Conservation (phyloP, 2,888 invertebrate genomes). For the Cantharis lateralis region DNA sequence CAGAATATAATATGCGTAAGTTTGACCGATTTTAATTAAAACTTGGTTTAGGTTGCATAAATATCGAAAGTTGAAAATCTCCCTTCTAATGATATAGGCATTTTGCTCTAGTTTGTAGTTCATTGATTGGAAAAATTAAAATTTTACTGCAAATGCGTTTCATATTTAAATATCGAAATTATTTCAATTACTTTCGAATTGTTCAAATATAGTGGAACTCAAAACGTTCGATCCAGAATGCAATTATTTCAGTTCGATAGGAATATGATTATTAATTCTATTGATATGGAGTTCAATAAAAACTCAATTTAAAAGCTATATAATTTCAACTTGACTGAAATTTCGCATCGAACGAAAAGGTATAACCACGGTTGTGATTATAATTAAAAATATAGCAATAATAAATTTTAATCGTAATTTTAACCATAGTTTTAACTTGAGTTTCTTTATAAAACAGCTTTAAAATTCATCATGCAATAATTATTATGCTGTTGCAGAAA, state of each 20-base stretch:
- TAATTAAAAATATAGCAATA: too few relatives aligned
- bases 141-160: neutral
- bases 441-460: neutral
- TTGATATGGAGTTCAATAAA: neutral
- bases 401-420: too few relatives aligned
- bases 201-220: neutral
- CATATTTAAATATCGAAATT: neutral
- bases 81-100: neutral
- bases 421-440: too few relatives aligned
- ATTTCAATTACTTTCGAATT: neutral
- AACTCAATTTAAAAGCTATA: neutral
- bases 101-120: too few relatives aligned
- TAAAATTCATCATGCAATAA: neutral
- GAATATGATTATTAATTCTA: neutral
- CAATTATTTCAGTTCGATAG: neutral
- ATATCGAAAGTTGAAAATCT: neutral
- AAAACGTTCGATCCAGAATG: neutral
- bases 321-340: neutral
- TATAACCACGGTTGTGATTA: neutral
- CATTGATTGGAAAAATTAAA: neutral
- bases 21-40: neutral
- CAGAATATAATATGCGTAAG: neutral
- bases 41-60: neutral
- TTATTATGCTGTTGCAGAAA: neutral
- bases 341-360: neutral